Evolutionary conservation across 2,888 invertebrate genomes (phyloP).

Genomic region (Zaprionus obscuricornis): DNA sequence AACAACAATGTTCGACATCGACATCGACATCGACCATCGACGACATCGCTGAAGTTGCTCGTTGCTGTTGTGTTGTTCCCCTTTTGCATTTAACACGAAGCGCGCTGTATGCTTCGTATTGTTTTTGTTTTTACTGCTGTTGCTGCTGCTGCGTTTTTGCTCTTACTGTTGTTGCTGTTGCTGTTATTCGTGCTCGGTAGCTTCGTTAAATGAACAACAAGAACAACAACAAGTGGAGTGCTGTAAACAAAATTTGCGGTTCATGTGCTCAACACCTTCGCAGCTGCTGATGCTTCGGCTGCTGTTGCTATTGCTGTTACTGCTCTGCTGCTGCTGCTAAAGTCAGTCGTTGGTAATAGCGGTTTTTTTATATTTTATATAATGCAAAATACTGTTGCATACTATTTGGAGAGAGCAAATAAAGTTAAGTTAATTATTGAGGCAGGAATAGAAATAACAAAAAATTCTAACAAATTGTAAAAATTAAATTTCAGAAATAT

Average conservation of each 20-base stretch:
- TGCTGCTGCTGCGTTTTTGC: constrained; percentile 16
- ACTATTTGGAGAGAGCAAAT: constrained; percentile 50
- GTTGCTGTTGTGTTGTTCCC: constrained; percentile 44
- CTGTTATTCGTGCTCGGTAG: constrained; percentile 8
- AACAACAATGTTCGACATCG: constrained; percentile 57
- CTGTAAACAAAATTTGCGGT: constrained; percentile 76
- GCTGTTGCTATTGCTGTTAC: constrained; percentile 20
- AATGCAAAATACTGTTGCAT: constrained; percentile 66
- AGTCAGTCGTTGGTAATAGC: constrained; percentile 37
- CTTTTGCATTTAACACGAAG: constrained; percentile 59
- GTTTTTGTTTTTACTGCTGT: constrained; percentile 15
- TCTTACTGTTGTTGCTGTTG: constrained; percentile 17
- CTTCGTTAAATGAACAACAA: constrained; percentile 38
- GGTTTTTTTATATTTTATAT: constrained; percentile 14
- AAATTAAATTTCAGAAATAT: not conserved
- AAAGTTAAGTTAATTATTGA: constrained; percentile 71
- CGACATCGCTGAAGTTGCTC: constrained; percentile 60
- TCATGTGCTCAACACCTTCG: constrained; percentile 74
- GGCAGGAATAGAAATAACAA: constrained; percentile 47
- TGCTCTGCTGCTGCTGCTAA: constrained; percentile 2
- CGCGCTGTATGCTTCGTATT: constrained; percentile 41
- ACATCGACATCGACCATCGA: constrained; percentile 44
- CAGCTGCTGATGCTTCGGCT: constrained; percentile 22
- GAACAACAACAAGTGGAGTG: constrained; percentile 29
- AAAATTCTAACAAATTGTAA: constrained; percentile 26